These are phyloP conservation scores for Emydoidea blandingii DNA, from an alignment of 2,797 vertebrate genomes.

Conservation along the genomic window DNA sequence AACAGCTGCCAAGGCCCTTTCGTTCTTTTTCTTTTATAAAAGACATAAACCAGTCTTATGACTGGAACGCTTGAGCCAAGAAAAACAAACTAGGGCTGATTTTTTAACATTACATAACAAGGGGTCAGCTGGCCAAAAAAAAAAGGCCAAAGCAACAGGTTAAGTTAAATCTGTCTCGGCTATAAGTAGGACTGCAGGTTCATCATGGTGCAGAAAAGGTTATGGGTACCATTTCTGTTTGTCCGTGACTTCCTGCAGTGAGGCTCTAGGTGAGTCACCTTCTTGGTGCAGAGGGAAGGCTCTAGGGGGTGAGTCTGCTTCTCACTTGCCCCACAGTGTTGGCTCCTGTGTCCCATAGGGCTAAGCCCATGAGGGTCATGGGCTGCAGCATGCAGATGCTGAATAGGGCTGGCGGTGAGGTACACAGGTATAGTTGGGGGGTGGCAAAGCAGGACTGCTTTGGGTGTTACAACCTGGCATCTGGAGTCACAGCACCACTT, in stretches of 20 bases:
- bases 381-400: neutral
- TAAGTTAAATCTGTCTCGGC: constrained; percentile 30
- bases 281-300: neutral
- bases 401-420: neutral
- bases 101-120: constrained; percentile 82
- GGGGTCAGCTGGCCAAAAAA: constrained; percentile 59
- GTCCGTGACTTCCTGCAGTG: neutral
- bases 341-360: neutral
- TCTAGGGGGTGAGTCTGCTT: neutral
- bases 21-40: constrained; percentile 48
- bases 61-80: constrained; percentile 78
- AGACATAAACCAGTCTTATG: constrained; percentile 82
- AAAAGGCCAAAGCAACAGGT: constrained; percentile 70
- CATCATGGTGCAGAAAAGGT: neutral
- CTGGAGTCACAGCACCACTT: neutral
- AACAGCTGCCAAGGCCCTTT: constrained; percentile 70
- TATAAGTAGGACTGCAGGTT: neutral
- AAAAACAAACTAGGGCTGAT: constrained; percentile 75
- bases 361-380: accelerated
- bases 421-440: neutral
- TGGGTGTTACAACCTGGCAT: neutral
- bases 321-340: neutral
- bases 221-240: neutral
- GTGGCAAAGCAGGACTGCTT: neutral
- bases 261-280: neutral